Evolutionary conservation across 1,140 invertebrate species (phyloP).

Genomic region (Ostrea edulis): DNA sequence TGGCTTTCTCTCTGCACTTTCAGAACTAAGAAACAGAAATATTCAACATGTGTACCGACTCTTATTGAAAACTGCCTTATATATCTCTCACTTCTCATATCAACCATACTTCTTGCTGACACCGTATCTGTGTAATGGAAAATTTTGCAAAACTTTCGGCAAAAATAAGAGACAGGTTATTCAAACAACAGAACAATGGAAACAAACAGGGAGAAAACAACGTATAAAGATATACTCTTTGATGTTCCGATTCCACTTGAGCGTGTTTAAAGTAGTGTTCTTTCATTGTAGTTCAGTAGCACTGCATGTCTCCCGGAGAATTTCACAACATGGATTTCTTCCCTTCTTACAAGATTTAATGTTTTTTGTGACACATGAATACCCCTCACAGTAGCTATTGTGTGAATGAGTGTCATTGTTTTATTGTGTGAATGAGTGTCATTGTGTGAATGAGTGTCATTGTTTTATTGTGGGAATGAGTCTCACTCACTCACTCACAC

Average conservation of each 20-base stretch:
- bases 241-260: neutral
- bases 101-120: neutral
- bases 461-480: too few species aligned
- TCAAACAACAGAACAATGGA: neutral
- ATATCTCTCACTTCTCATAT: neutral
- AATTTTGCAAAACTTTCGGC: neutral
- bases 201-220: neutral
- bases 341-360: neutral
- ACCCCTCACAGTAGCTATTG: neutral
- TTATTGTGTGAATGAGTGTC: too few species aligned
- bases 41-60: neutral
- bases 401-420: too few species aligned
- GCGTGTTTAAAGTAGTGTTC: neutral
- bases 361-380: neutral
- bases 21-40: neutral
- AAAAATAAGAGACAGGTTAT: neutral
- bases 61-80: neutral
- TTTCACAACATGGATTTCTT: neutral
- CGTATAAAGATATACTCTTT: conserved; percentile 28
- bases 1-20: neutral
- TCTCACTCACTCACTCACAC: too few species aligned
- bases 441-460: too few species aligned
- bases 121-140: neutral
- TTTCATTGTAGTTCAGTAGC: neutral
- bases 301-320: neutral